phyloP scores from a whole-genome alignment of 2,113 vertebrate species.

The Galemys pyrenaicus region DNA sequence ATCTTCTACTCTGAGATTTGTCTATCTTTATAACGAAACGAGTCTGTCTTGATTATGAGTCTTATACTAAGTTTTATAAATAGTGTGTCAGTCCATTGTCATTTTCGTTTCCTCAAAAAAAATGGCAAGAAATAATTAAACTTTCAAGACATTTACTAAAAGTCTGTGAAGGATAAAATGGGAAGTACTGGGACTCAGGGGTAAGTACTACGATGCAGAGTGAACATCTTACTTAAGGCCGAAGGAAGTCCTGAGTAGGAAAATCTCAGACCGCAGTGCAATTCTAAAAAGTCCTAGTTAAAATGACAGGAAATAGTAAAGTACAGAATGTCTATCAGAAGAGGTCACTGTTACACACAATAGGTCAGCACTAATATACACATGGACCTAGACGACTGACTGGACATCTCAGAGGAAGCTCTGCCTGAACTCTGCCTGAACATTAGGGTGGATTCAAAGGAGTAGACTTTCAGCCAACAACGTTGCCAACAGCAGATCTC shows the following conservation, averaged over 20 bases:
- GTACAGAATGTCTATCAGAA: not conserved
- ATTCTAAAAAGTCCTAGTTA: not conserved
- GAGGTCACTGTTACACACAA: accelerated
- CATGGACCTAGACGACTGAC: not conserved
- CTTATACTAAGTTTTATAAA: not conserved
- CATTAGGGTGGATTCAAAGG: not conserved
- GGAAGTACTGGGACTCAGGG: not conserved
- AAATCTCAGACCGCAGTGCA: not conserved
- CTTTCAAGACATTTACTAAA: not conserved
- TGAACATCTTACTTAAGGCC: not conserved
- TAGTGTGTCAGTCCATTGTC: not conserved
- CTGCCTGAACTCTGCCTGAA: not conserved
- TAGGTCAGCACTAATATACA: not conserved
- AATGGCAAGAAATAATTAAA: not conserved
- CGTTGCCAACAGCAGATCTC: not conserved
- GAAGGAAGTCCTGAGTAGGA: not conserved
- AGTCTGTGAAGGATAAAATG: not conserved
- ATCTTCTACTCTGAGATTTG: not conserved
- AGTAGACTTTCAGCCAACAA: not conserved
- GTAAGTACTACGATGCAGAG: not conserved
- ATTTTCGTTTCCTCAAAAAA: not conserved
- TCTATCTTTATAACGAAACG: not conserved
- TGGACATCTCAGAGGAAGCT: not conserved
- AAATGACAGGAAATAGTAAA: not conserved
- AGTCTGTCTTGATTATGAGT: not conserved